A percentile compares a stretch with the other conserved stretches of the same genome.
phyloP scores from a whole-genome alignment of 2,113 vertebrate species.

The Monopterus albus region DNA sequence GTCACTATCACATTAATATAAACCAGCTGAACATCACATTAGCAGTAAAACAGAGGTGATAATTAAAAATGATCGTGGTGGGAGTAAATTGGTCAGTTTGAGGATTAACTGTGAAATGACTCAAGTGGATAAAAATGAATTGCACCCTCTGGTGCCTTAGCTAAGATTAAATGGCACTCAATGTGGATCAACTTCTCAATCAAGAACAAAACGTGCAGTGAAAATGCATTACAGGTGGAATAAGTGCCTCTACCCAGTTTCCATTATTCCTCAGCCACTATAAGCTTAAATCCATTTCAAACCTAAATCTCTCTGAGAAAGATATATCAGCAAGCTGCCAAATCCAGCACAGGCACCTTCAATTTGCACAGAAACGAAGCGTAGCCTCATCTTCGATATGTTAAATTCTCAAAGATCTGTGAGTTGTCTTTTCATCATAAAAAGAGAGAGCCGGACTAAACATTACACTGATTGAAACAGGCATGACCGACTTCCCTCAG shows the following conservation, averaged over 20 bases:
- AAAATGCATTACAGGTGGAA: conserved; percentile 59
- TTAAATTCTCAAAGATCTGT: conserved; percentile 51
- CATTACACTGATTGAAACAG: conserved; percentile 45
- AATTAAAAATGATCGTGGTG: conserved; percentile 79
- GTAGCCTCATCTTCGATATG: conserved; percentile 46
- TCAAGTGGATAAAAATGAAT: conserved; percentile 71
- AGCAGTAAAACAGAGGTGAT: conserved; percentile 73
- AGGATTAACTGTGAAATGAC: conserved; percentile 75
- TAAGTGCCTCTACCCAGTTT: conserved; percentile 62
- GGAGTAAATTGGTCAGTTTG: conserved; percentile 74
- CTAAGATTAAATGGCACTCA: conserved; percentile 66
- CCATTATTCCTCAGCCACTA: conserved; percentile 58
- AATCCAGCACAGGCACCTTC: conserved; percentile 44
- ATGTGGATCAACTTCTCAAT: conserved; percentile 24
- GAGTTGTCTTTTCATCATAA: conserved; percentile 43
- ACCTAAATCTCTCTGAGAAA: conserved; percentile 45
- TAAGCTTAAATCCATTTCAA: conserved; percentile 49
- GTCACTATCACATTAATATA: conserved; percentile 62
- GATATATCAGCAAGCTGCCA: conserved; percentile 60
- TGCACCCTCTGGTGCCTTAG: conserved; percentile 61
- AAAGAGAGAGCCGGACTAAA: conserved; percentile 45
- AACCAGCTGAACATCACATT: conserved; percentile 73
- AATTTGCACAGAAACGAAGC: conserved; percentile 62
- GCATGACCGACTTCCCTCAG: conserved; percentile 38
- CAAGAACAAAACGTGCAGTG: conserved; percentile 56